phyloP scores from a whole-genome alignment of 2,797 vertebrate genomes.

The Synanceia verrucosa region DNA sequence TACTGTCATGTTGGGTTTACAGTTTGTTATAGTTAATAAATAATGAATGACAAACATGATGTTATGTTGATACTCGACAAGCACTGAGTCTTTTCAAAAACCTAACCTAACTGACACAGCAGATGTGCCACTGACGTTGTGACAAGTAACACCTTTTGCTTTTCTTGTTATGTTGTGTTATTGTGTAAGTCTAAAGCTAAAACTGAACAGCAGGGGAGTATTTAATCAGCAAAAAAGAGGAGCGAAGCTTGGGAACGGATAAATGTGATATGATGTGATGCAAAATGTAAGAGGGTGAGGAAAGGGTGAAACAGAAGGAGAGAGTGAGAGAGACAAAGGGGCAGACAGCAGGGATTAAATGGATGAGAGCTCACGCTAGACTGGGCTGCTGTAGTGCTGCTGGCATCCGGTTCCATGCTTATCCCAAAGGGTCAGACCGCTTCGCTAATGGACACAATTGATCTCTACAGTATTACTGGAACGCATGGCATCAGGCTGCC shows the following conservation, averaged over 20 bases:
- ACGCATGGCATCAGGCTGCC: constrained; percentile 45
- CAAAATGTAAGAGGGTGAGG: constrained; percentile 30
- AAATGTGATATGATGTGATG: constrained; percentile 23
- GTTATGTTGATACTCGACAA: background rate
- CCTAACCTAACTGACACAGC: constrained; percentile 35
- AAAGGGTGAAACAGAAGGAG: constrained; percentile 34
- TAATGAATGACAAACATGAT: background rate
- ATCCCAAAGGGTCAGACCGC: constrained; percentile 57
- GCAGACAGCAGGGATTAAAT: constrained; percentile 49
- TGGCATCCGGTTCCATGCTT: constrained; percentile 48
- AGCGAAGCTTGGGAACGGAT: constrained; percentile 12
- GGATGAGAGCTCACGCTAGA: constrained; percentile 38
- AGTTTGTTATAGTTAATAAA: background rate
- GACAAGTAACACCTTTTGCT: constrained; percentile 15
- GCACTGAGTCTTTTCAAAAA: constrained; percentile 13
- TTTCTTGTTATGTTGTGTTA: constrained; percentile 1
- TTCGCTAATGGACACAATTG: constrained; percentile 69
- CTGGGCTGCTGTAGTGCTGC: constrained; percentile 19
- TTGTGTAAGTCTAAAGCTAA: constrained; percentile 11
- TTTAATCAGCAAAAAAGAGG: constrained; percentile 36
- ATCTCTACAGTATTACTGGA: constrained; percentile 67
- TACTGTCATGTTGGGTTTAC: background rate
- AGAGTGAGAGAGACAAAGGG: constrained; percentile 39
- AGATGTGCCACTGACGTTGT: constrained; percentile 33
- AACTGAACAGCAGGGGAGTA: background rate